Evolutionary conservation across 2,888 invertebrate genomes (phyloP), one percentile per base, ranked within the genome.

Genomic region (Bibio marci): DNA sequence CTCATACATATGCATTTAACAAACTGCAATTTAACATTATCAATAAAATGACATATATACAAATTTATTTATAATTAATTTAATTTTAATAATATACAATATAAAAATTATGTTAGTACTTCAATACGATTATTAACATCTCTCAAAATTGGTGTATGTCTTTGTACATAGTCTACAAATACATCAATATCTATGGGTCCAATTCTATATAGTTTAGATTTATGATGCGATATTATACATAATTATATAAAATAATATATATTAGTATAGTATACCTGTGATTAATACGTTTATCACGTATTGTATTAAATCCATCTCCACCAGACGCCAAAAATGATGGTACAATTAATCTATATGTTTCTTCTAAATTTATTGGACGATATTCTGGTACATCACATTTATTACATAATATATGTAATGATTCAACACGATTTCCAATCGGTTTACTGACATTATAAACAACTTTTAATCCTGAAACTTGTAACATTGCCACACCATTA

Each of bases 281-380:
- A 45, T 65, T 59, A 2, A 55, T 54, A 35, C 51, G 51, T 22
- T 58, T 51, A 2, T 57, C 47, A 13, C 46, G 46, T 49, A 65
- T 53, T 48, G 70, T 68, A 41, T 60, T 49, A 52, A 68, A 80
- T 0, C 77, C 78, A 51, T 81, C 79, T 34, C 83, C 83, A 11
- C 82, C 83, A 28, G 63, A 64, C 2, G 67, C 66, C 39, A 81
- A 56, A 51, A 73, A 82, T 46, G 66, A 65, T 33, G 71, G 66
- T 2, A 74, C 52, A 13, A 73, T 61, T 1, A 86, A 57, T 8
- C 70, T 64, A 59, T 86, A 86, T 15, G 60, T 63, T 46, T 66
- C 59, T 28, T 65, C 55, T 1, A 53, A 47, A 30, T 72, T 63
- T 12, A 85, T 58, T 0, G 72, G 66, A 46, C 66, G 58, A 58